Evolutionary conservation across 2,797 vertebrate genomes (phyloP), one percentile per base, ranked within the genome.

Genomic region (Prunella strophiata): DNA sequence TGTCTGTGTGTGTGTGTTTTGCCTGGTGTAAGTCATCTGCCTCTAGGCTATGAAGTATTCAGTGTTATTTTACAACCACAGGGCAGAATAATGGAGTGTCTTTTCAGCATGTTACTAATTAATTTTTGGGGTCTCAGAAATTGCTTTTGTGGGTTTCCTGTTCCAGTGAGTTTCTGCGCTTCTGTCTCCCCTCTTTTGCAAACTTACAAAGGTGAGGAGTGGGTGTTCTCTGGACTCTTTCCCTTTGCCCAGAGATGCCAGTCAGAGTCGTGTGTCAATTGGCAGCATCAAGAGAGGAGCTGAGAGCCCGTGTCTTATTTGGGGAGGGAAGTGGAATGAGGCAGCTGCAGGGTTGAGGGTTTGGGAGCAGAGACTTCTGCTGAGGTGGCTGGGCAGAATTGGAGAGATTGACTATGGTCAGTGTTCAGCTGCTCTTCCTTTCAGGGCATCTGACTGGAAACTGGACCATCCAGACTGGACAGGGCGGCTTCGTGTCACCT

Each of bases 371-470:
- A 61, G 18, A 11, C 11, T 47, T 72, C 7, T 57, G 34, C 66
- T 73, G 57, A 72, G 14, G 6, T 40, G 38, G 7, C 22, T 58
- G 36, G n/a, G 29, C 38, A 52, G 83, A 81, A 61, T 5, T 26
- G 25, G 25, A 42, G 30, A 25, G 12, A 7, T 34, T 55, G 26
- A 6, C 32, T 55, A 0, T 11, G 15, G 32, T 71, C 61, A 50
- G 19, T 73, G 55, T 71, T 67, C 8, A 38, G 18, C 22, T 80
- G 27, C 20, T 77, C 21, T 68, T 91, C 30, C 51, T 89, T 81
- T 23, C 97, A 99, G 99, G 97, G 99, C 99, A 13, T 99, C 99
- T 30, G 99, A 99, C 93, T 99, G 99, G 99, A 99, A 99, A 97
- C 97, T 99, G 97, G 99, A 99, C 58, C 97, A 99, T 79, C 99